These are phyloP conservation scores for Channa striata DNA, from an alignment of 2,797 vertebrate genomes.

Conservation along the genomic window DNA sequence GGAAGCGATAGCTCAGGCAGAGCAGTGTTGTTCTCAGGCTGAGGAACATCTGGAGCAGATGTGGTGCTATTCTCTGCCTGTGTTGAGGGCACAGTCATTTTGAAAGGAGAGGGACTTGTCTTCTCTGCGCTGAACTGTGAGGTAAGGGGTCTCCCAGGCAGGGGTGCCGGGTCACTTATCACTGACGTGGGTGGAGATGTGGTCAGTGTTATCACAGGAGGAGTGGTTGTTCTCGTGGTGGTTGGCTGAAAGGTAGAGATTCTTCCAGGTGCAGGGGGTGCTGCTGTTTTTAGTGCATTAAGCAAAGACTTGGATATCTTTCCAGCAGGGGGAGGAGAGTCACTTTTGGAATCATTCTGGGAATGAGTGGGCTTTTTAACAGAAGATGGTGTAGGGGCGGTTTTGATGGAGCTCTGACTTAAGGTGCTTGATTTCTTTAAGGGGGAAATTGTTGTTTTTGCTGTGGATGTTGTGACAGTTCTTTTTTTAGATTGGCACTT, in stretches of 20 bases:
- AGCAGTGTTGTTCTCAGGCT: slow-evolving; percentile 32
- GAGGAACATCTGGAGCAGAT: slow-evolving; percentile 40
- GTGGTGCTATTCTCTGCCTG: slow-evolving; percentile 55
- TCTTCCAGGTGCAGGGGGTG: slow-evolving; percentile 68
- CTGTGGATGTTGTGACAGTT: slow-evolving; percentile 12
- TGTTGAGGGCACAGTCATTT: slow-evolving; percentile 2
- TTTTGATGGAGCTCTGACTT: slow-evolving; percentile 57
- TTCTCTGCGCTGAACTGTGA: slow-evolving; percentile 27
- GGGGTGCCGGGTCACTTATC: slow-evolving; percentile 14
- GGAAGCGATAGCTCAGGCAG: slow-evolving; percentile 16
- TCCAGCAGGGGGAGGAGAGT: slow-evolving; percentile 36
- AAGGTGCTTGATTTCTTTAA: slow-evolving; percentile 64
- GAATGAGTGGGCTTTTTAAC: slow-evolving; percentile 58
- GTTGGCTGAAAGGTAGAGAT: slow-evolving; percentile 39
- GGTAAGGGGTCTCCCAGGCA: slow-evolving; percentile 34
- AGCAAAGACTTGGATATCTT: slow-evolving; percentile 57
- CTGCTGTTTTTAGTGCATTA: slow-evolving; percentile 55
- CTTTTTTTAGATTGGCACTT: slow-evolving; percentile 48
- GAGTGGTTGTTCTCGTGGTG: slow-evolving; percentile 38
- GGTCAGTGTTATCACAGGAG: slow-evolving; percentile 23
- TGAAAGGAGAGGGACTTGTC: slow-evolving; percentile 23
- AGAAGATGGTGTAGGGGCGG: slow-evolving; percentile 47
- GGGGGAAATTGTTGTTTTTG: slow-evolving; percentile 44
- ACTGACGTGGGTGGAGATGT: slow-evolving; percentile 22
- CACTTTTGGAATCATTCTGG: slow-evolving; percentile 55